phyloP scores from a whole-genome alignment of 1,140 invertebrate species.

The Papilio xuthus region DNA sequence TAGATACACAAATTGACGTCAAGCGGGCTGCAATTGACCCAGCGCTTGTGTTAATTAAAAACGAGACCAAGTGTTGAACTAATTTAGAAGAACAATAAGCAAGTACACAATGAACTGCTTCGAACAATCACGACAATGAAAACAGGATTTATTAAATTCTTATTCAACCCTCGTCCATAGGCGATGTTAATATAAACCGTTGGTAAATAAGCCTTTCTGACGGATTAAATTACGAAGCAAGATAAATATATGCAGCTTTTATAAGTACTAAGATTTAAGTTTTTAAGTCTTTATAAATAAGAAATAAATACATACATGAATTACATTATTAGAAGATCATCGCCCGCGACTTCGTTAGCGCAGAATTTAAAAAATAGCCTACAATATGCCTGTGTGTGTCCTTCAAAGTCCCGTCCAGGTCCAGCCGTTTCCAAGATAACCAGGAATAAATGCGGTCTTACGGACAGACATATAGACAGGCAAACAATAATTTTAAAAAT shows the following conservation, averaged over 20 bases:
- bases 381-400: no score
- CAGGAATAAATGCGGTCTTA: no score
- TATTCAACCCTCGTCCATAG: conserved; percentile 5
- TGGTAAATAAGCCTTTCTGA: neutral
- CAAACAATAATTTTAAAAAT: no score
- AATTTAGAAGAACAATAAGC: conserved; percentile 27
- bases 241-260: neutral
- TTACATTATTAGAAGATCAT: no score
- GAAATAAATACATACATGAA: no score
- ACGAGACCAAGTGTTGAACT: conserved; percentile 33
- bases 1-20: conserved; percentile 45
- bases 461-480: no score
- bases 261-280: neutral
- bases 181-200: conserved; percentile 13
- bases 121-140: neutral
- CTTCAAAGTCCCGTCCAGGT: no score
- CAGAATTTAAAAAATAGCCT: no score
- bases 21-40: conserved; percentile 36
- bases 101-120: conserved; percentile 7
- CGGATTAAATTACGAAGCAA: neutral
- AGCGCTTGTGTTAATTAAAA: conserved; percentile 32
- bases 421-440: no score
- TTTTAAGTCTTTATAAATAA: no score
- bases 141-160: conserved; percentile 22
- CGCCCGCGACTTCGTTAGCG: no score